These are phyloP conservation scores for Aplysina aerophoba DNA, from an alignment of 37 sponge, comb jelly and placozoan genomes.

Conservation along the genomic window DNA sequence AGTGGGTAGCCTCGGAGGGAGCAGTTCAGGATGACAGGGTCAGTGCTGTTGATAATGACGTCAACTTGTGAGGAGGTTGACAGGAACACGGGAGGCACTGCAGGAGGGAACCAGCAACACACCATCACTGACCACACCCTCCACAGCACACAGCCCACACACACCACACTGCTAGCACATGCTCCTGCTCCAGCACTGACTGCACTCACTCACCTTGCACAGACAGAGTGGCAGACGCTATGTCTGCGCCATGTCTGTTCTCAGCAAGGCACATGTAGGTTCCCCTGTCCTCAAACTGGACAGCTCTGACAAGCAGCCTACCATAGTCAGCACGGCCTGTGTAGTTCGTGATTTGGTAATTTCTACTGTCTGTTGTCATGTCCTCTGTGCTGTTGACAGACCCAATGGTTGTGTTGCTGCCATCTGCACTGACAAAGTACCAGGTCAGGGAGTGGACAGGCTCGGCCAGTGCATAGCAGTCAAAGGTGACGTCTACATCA, in stretches of 20 bases:
- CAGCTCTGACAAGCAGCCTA: slow-evolving; percentile 43
- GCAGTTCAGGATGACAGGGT: neutral
- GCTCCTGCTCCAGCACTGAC: neutral
- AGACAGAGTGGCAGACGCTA: slow-evolving; percentile 41
- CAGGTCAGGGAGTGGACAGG: slow-evolving; percentile 54
- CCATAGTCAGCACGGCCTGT: slow-evolving; percentile 38
- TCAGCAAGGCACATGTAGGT: slow-evolving; percentile 58
- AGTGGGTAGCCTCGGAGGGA: slow-evolving; percentile 7
- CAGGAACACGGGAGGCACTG: slow-evolving; percentile 60
- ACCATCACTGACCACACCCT: neutral
- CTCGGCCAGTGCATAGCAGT: slow-evolving; percentile 52
- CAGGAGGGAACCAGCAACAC: neutral
- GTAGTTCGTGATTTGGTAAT: slow-evolving; percentile 19
- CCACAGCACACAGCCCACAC: neutral
- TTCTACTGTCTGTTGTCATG: neutral
- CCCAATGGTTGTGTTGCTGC: neutral
- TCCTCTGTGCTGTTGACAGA: neutral
- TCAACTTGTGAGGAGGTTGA: slow-evolving; percentile 30
- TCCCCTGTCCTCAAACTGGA: slow-evolving; percentile 63
- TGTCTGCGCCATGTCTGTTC: slow-evolving; percentile 37
- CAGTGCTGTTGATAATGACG: slow-evolving; percentile 5
- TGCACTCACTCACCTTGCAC: slow-evolving; percentile 65
- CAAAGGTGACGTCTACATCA: slow-evolving; percentile 40
- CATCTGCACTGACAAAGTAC: slow-evolving; percentile 38
- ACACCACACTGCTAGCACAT: neutral